Conservation (phyloP, 2,888 invertebrate genomes). For the Abrostola tripartita region DNA sequence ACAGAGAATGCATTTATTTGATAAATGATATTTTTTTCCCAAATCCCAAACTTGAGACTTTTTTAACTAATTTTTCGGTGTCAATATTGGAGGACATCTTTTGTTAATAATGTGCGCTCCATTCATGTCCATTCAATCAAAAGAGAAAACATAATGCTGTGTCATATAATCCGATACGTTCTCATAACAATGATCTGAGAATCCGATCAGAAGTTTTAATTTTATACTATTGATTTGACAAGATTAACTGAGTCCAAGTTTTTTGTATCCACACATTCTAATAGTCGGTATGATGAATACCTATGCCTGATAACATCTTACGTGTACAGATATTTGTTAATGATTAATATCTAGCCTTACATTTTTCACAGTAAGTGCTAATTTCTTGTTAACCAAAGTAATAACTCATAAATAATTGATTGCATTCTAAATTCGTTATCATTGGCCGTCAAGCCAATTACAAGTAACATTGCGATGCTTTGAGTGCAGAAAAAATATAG, state of each 20-base stretch:
- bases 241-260: conserved; percentile 65
- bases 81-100: conserved; percentile 73
- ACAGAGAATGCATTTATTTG: conserved; percentile 85
- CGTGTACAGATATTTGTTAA: conserved; percentile 64
- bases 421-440: conserved; percentile 78
- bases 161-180: conserved; percentile 72
- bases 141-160: conserved; percentile 71
- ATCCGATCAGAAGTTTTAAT: conserved; percentile 69
- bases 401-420: conserved; percentile 73
- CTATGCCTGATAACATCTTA: conserved; percentile 60
- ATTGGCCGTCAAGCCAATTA: conserved; percentile 85
- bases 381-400: conserved; percentile 65
- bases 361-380: conserved; percentile 60
- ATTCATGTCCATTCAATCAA: conserved; percentile 75
- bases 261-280: conserved; percentile 61
- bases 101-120: conserved; percentile 69
- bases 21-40: conserved; percentile 83
- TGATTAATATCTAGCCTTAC: conserved; percentile 63
- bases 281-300: conserved; percentile 58
- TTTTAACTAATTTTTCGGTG: conserved; percentile 78
- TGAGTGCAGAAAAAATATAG: conserved; percentile 85
- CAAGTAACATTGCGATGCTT: conserved; percentile 84
- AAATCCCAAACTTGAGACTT: conserved; percentile 56
- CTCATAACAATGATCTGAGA: conserved; percentile 73
- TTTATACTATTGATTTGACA: conserved; percentile 72